Evolutionary conservation across 2,888 invertebrate species (phyloP).

Genomic region (Sthenelais limicola): DNA sequence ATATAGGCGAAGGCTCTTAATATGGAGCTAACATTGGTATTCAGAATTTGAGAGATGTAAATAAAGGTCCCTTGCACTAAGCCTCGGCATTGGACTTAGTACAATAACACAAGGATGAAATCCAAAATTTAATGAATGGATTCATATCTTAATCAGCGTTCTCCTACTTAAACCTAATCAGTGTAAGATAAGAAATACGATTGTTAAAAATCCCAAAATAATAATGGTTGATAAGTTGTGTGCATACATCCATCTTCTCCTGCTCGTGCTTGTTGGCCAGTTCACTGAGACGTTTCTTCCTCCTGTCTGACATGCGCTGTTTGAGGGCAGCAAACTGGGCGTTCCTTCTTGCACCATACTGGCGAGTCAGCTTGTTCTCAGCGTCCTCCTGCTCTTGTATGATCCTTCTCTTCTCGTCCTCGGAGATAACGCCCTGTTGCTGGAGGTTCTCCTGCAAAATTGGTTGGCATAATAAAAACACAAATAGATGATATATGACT

Average conservation of each 20-base stretch:
- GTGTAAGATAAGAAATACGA: too few relatives aligned
- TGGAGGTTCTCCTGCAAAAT: conserved; percentile 54
- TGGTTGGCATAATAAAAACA: background rate
- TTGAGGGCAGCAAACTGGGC: conserved; percentile 59
- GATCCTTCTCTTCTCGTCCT: conserved; percentile 55
- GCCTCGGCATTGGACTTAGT: too few relatives aligned
- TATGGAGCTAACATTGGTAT: too few relatives aligned
- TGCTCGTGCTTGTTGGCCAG: conserved; percentile 62
- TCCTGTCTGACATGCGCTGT: conserved; percentile 58
- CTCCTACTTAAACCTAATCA: too few relatives aligned
- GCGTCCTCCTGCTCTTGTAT: conserved; percentile 57
- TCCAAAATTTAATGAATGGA: too few relatives aligned
- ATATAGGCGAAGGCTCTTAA: too few relatives aligned
- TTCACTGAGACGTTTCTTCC: conserved; percentile 55
- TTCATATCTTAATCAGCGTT: too few relatives aligned
- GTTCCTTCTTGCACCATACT: conserved; percentile 55
- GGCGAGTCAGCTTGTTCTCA: conserved; percentile 54
- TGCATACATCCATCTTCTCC: conserved; percentile 60
- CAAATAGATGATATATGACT: background rate
- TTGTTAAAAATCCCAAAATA: too few relatives aligned
- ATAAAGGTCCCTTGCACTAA: too few relatives aligned
- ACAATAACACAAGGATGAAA: too few relatives aligned
- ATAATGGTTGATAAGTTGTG: background rate
- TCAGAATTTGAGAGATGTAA: too few relatives aligned
- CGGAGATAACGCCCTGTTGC: conserved; percentile 52